Conservation (phyloP, 1,140 invertebrate genomes). For the Yoshiicerus persimilis region DNA sequence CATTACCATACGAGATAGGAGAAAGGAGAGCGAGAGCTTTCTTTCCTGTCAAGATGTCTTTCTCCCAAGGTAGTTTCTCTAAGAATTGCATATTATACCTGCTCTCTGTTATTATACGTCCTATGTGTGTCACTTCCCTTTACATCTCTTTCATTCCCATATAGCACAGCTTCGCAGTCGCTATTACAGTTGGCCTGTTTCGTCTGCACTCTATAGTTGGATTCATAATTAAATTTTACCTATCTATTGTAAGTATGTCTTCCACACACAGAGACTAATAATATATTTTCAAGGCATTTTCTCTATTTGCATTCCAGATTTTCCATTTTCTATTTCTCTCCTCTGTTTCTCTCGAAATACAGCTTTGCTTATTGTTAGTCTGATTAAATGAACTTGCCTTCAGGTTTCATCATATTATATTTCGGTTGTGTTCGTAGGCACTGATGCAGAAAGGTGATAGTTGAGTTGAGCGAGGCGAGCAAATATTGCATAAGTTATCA, state of each 20-base stretch:
- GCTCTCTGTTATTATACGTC: neutral
- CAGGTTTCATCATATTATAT: neutral
- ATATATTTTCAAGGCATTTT: neutral
- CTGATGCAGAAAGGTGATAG: neutral
- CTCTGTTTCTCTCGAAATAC: neutral
- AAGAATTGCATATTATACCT: neutral
- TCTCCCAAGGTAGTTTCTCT: neutral
- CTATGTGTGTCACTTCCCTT: neutral
- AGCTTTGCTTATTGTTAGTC: neutral
- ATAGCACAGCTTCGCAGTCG: neutral
- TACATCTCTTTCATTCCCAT: neutral
- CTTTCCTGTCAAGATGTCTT: neutral
- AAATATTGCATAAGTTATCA: neutral
- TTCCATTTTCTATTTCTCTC: neutral
- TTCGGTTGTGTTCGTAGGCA: neutral
- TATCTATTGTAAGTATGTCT: neutral
- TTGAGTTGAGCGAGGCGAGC: neutral
- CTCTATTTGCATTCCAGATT: neutral
- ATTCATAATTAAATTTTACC: neutral
- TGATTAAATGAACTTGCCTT: neutral
- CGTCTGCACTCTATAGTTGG: neutral
- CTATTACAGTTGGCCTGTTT: neutral
- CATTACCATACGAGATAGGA: neutral
- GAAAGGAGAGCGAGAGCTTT: neutral
- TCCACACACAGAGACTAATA: neutral